phyloP scores from a whole-genome alignment of 2,113 vertebrate genomes.

The Chascanopsetta lugubris region DNA sequence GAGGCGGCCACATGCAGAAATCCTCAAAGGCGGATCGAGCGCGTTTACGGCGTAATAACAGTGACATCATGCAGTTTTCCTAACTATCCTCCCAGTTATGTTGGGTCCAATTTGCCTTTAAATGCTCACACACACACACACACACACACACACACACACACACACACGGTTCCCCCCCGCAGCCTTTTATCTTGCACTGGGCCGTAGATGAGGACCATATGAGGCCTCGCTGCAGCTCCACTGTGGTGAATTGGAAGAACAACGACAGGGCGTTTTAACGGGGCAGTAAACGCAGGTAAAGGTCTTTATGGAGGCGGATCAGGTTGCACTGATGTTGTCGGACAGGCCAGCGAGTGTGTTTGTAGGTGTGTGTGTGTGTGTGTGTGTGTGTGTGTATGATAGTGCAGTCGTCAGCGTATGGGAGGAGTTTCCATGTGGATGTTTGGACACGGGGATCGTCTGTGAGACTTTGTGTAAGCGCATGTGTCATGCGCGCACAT shows the following conservation, averaged over 20 bases:
- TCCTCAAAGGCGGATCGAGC: constrained; percentile 64
- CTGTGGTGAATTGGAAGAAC: constrained; percentile 72
- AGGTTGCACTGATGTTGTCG: constrained; percentile 72
- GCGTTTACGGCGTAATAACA: constrained; percentile 62
- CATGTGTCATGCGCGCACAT: not conserved
- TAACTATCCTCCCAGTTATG: constrained; percentile 54
- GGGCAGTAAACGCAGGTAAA: constrained; percentile 78
- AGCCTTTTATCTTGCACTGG: constrained; percentile 67
- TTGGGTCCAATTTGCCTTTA: constrained; percentile 67
- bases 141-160: constrained; percentile 17
- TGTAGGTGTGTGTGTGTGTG: constrained; percentile 11
- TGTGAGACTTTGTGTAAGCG: not conserved
- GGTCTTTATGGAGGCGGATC: constrained; percentile 67
- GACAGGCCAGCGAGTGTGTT: constrained; percentile 27
- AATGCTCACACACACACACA: constrained; percentile 57
- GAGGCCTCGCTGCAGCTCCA: constrained; percentile 66
- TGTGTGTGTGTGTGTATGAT: constrained; percentile 29
- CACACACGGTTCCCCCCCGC: constrained; percentile 29
- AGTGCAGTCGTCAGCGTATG: not conserved
- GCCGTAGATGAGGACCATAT: constrained; percentile 77
- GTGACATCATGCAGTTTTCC: constrained; percentile 73
- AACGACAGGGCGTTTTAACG: constrained; percentile 74
- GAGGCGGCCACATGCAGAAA: constrained; percentile 18
- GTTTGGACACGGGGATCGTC: not conserved
- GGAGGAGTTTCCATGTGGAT: not conserved